Evolutionary conservation across 2,888 invertebrate species (phyloP).

Genomic region (Acronicta leporina): DNA sequence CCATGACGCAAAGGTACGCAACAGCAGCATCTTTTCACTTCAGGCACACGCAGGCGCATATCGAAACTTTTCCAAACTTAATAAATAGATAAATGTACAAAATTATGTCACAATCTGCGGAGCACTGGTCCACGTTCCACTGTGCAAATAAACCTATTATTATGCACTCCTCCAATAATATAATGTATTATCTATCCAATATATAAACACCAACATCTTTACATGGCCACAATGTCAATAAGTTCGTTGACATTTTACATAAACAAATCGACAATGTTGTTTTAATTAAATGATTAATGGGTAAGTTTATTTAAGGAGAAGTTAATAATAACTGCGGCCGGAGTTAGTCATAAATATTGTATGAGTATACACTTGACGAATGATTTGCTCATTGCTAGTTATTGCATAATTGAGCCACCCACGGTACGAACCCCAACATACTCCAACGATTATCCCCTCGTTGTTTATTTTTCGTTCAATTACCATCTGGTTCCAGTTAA

Average conservation of each 20-base stretch:
- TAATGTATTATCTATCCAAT: conserved; percentile 41
- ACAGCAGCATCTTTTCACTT: conserved; percentile 80
- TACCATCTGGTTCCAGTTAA: conserved; percentile 75
- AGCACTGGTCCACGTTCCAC: conserved; percentile 24
- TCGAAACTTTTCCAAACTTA: conserved; percentile 18
- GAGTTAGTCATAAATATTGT: conserved; percentile 26
- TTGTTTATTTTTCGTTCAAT: conserved; percentile 85
- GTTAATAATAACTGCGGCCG: background rate
- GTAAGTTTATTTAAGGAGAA: conserved; percentile 30
- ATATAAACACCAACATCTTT: conserved; percentile 50
- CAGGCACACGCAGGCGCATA: conserved; percentile 72
- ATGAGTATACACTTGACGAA: conserved; percentile 56
- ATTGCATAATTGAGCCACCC: conserved; percentile 88
- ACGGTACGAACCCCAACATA: conserved; percentile 76
- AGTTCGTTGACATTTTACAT: conserved; percentile 52
- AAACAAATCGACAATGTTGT: conserved; percentile 50
- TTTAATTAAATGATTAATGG: conserved; percentile 42
- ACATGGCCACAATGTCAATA: conserved; percentile 53
- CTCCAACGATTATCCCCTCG: conserved; percentile 72
- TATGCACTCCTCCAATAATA: conserved; percentile 43
- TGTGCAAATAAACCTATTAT: conserved; percentile 50
- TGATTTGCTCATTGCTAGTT: conserved; percentile 78
- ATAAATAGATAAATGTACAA: conserved; percentile 10
- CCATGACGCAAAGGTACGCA: conserved; percentile 80
- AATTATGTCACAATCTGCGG: conserved; percentile 25